phyloP scores from a whole-genome alignment of 2,888 invertebrate genomes.

The Bombylius discolor region DNA sequence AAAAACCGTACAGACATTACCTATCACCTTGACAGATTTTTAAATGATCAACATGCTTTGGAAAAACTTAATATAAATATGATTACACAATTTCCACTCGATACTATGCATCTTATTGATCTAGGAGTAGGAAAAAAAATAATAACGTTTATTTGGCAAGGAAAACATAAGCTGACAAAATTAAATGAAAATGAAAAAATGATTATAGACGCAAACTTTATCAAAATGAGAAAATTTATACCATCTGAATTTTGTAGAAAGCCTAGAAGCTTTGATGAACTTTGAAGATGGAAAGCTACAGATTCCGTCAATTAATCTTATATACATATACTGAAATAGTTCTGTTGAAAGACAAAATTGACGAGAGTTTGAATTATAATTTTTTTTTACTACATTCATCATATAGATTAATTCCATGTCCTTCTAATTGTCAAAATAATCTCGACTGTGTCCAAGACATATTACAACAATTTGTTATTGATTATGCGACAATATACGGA shows the following conservation, averaged over 20 bases:
- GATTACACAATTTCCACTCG: constrained; percentile 9
- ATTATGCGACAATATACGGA: background rate
- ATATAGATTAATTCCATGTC: background rate
- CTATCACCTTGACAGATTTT: background rate
- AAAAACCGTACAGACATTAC: background rate
- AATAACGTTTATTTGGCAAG: background rate
- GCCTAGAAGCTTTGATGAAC: background rate
- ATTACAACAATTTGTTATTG: background rate
- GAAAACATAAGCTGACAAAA: background rate
- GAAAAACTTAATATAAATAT: constrained; percentile 2
- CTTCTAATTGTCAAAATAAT: background rate
- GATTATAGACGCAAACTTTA: background rate
- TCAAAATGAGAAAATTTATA: background rate
- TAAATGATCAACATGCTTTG: background rate
- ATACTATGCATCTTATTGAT: constrained; percentile 9
- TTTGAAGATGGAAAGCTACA: background rate
- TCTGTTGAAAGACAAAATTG: background rate
- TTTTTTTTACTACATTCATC: background rate
- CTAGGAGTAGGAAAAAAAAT: constrained; percentile 9
- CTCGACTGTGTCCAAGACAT: background rate
- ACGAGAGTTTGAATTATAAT: background rate
- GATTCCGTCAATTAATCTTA: background rate
- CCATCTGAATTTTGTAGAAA: constrained; percentile 8
- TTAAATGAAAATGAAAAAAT: background rate
- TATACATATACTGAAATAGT: background rate